Percentiles rank a stretch among this genome's conserved stretches.
Conservation (phyloP, 2,888 invertebrate species). For the Nasonia oneida region DNA sequence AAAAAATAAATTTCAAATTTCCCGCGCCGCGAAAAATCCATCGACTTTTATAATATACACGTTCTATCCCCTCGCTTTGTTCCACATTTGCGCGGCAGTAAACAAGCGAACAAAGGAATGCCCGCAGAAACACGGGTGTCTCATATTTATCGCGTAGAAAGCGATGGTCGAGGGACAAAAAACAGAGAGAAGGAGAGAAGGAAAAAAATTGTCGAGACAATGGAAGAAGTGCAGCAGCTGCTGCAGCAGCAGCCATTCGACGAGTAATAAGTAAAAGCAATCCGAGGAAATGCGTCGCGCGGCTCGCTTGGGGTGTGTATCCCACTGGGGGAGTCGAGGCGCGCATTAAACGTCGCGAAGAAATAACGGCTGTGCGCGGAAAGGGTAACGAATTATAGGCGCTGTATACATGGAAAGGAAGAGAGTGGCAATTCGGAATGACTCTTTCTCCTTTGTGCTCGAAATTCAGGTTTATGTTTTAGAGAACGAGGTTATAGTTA, state of each 20-base stretch:
- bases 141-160: background rate
- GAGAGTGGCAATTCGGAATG: background rate
- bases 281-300: background rate
- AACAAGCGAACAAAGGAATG: background rate
- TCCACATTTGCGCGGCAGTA: background rate
- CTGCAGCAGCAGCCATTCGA: constrained; percentile 8
- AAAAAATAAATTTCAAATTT: background rate
- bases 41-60: background rate
- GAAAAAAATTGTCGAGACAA: background rate
- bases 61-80: background rate
- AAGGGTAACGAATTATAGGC: background rate
- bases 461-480: background rate
- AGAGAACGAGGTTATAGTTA: background rate
- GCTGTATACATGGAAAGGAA: background rate
- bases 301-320: background rate
- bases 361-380: background rate
- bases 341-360: background rate
- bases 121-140: background rate
- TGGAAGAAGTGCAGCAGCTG: background rate
- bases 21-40: background rate
- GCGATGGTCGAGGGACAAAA: background rate
- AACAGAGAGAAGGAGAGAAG: background rate
- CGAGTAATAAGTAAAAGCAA: constrained; percentile 35
- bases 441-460: background rate
- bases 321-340: background rate